Evolutionary conservation across 2,888 invertebrate species (phyloP).

Genomic region (Criorhina ranunculi): DNA sequence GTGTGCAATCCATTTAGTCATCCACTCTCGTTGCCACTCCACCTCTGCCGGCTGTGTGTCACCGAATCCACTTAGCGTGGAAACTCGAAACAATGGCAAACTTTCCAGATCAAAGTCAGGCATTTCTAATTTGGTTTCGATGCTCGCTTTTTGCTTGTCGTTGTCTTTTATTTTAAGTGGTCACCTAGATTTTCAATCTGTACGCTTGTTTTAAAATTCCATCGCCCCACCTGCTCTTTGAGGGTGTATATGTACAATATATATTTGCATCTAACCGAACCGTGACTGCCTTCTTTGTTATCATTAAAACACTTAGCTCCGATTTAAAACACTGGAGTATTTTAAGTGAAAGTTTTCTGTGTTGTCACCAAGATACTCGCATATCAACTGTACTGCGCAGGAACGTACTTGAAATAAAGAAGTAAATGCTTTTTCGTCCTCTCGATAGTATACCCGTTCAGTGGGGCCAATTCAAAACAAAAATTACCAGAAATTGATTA

Average conservation of each 20-base stretch:
- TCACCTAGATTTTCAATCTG: constrained; percentile 58
- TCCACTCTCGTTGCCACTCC: constrained; percentile 1
- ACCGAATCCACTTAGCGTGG: constrained; percentile 52
- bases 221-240: too few relatives aligned
- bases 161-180: constrained; percentile 37
- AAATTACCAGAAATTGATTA: too few relatives aligned
- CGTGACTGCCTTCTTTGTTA: constrained; percentile 37
- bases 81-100: constrained; percentile 52
- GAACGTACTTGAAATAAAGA: constrained; percentile 25
- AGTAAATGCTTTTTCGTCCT: constrained; percentile 21
- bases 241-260: too few relatives aligned
- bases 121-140: constrained; percentile 47
- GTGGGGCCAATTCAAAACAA: constrained; percentile 14
- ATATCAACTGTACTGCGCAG: constrained; percentile 58
- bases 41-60: neutral
- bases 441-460: neutral
- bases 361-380: constrained; percentile 26
- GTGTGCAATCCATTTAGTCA: constrained; percentile 33
- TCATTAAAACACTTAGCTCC: constrained; percentile 45
- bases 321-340: constrained; percentile 53
- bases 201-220: constrained; percentile 45
- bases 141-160: constrained; percentile 45
- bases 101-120: constrained; percentile 59
- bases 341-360: constrained; percentile 59
- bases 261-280: constrained; percentile 41